A percentile compares a stretch with the other conserved stretches of the same genome.
Evolutionary conservation across 64 coral and sea anemone genomes (phyloP).

Genomic region (Catalaphyllia jardinei): DNA sequence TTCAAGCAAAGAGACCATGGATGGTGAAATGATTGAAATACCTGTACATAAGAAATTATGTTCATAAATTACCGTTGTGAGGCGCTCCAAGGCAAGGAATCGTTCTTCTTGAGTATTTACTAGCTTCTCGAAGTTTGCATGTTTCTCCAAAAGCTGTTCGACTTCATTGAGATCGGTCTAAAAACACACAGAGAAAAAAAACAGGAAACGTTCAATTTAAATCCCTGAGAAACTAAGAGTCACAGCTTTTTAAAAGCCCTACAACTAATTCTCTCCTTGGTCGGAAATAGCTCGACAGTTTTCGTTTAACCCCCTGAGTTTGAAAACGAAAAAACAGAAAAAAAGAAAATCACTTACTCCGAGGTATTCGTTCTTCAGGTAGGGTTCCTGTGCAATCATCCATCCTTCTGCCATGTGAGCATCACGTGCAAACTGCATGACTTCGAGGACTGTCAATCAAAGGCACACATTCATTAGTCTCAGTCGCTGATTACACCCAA

Average conservation of each 20-base stretch:
- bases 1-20: too few relatives aligned
- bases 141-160: conserved; percentile 96
- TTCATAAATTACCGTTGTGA: conserved; percentile 75
- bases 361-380: conserved; percentile 69
- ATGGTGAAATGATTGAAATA: too few relatives aligned
- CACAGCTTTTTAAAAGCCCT: too few relatives aligned
- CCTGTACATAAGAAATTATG: background rate
- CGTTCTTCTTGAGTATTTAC: conserved; percentile 90
- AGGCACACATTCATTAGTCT: background rate
- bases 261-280: too few relatives aligned
- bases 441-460: conserved; percentile 78
- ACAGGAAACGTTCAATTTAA: background rate
- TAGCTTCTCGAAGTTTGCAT: conserved; percentile 93
- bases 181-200: background rate
- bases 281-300: background rate
- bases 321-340: background rate
- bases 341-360: conserved; percentile 60
- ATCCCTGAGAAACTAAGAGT: too few relatives aligned
- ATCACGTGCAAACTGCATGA: conserved; percentile 99
- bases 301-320: background rate
- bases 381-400: conserved; percentile 88
- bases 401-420: conserved; percentile 93
- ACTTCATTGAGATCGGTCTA: conserved; percentile 93
- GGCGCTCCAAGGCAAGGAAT: conserved; percentile 83
- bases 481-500: background rate